Evolutionary conservation across 2,797 vertebrate species (phyloP).

Genomic region (Lycodopsis pacificus): DNA sequence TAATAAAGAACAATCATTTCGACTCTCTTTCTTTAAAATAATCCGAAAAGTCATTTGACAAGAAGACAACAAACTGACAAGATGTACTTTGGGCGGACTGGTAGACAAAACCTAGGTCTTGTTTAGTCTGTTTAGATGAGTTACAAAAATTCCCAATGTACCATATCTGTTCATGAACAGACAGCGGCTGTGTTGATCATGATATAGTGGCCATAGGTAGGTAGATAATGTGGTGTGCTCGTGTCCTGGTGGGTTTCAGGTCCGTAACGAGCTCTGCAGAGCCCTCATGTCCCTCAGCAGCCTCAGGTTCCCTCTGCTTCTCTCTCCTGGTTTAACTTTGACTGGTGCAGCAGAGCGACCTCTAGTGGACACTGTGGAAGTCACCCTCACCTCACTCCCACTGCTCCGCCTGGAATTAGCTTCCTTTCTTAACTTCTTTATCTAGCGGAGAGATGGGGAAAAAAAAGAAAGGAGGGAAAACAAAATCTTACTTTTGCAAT

Average conservation of each 20-base stretch:
- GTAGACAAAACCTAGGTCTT: not conserved
- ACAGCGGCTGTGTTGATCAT: not conserved
- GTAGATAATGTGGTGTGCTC: not conserved
- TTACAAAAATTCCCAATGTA: not conserved
- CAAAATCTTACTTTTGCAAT: not conserved
- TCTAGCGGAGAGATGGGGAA: conserved; percentile 69
- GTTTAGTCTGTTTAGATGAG: not conserved
- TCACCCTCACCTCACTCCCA: conserved; percentile 70
- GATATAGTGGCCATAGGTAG: not conserved
- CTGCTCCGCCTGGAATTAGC: conserved; percentile 58
- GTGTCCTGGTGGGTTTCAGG: conserved; percentile 66
- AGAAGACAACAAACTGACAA: not conserved
- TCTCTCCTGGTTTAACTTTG: conserved; percentile 87
- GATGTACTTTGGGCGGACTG: not conserved
- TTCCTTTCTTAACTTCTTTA: conserved; percentile 87
- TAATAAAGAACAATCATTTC: not conserved
- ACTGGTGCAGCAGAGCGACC: conserved; percentile 73
- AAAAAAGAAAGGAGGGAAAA: not conserved
- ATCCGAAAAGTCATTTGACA: not conserved
- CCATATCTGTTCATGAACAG: not conserved
- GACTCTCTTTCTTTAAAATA: not conserved
- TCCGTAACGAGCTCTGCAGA: conserved; percentile 90
- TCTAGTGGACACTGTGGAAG: conserved; percentile 75
- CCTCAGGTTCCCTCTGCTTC: conserved; percentile 88
- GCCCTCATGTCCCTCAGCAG: conserved; percentile 94